Base-by-base conservation (phyloP, 2,888 invertebrate species). In the Philonicus albiceps region DNA sequence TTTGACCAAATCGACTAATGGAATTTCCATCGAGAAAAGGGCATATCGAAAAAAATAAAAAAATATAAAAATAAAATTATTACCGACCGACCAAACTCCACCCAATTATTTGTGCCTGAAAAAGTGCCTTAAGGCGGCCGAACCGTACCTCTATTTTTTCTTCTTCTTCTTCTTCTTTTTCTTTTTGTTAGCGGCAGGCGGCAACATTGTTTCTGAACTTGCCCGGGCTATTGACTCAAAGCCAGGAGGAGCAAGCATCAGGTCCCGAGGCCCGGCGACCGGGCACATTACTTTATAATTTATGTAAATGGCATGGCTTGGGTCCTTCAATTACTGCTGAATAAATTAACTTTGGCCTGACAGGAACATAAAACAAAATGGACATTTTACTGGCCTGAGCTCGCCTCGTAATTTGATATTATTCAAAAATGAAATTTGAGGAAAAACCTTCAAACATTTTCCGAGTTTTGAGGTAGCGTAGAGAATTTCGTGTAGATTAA, bases 301-400 rank as follows among this genome's bases (percentile, higher is more conserved):
- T 86, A 86, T 86, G 86, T 80, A 86, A 86, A 86, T 86, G 86
- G 80, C 40, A 30, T 43, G 86, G 53, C 55, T 55, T 64, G 55
- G 86, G 75, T 76, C 86, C 86, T 86, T 86, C 86, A 86, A 86
- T 86, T 86, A 86, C 76, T 55, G 76, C 76, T 86, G 86, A 86
- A 86, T 86, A 86, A 86, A 86, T 86, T 86, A 78, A 76, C 22
- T 76, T 22, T 13, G 76, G 40, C 55, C 55, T 86, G 75, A 86
- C 86, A 80, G 81, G 73, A 74, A 13, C 81, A 86, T 86, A 86
- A 86, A 81, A 81, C 84, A 84, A 84, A 72, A 84, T 84, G 84
- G 84, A 73, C 84, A 8, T 73, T 81, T 81, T 55, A 81, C 40
- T 73, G 55, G 81, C 34, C 22, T 19, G 64, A 64, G 64, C 37